Base-by-base conservation (phyloP, 2,888 invertebrate genomes). In the Ophion ventricosus region DNA sequence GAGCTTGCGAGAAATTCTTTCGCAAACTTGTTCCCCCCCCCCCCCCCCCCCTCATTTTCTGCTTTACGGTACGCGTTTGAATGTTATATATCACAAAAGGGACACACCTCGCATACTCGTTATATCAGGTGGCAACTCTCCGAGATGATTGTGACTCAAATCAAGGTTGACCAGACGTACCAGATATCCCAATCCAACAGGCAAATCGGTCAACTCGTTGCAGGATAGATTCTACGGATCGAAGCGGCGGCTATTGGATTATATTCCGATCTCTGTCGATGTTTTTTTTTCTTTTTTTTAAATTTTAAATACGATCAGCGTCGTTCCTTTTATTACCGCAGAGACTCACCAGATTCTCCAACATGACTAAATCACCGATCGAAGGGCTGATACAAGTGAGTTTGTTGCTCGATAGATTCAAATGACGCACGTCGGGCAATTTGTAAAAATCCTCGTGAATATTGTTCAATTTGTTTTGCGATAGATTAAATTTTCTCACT, bases 111-210 rank as follows among this genome's bases (percentile, higher is more conserved):
- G 95, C 93, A 97, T 95, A 93, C 96, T 96, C 87, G 96, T 97
- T 92, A 98, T 95, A 93, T 98, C 98, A 82, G 96, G 95, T 57
- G 97, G 97, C 89, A 98, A 93, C 91, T 96, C 96, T 90, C 94
- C 94, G 87, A 98, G 94, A 92, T 95, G 95, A 93, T 98, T 98
- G 94, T 97, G 94, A 87, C 96, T 96, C 83, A 97, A 92, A 92
- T 96, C 96, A 87, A 98, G 94, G 91, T 96, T 95, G 80, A 95
- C 95, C 92, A 97, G 94, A 88, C 97, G 95, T 85, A 97, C 97
- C 92, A 98, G 94, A 94, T 97, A 98, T 86, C 97, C 97, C 94
- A 98, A 95, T 90, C 97, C 97, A 86, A 96, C 94, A 35, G 98
- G 98, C 91, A 98, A 93, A 84, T 93, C 94, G 87, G 94, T 94